Percentiles rank a stretch among this genome's conserved stretches.
These are phyloP conservation scores for Drosophila paranaensis DNA, from an alignment of 2,888 invertebrate species.

Conservation along the genomic window DNA sequence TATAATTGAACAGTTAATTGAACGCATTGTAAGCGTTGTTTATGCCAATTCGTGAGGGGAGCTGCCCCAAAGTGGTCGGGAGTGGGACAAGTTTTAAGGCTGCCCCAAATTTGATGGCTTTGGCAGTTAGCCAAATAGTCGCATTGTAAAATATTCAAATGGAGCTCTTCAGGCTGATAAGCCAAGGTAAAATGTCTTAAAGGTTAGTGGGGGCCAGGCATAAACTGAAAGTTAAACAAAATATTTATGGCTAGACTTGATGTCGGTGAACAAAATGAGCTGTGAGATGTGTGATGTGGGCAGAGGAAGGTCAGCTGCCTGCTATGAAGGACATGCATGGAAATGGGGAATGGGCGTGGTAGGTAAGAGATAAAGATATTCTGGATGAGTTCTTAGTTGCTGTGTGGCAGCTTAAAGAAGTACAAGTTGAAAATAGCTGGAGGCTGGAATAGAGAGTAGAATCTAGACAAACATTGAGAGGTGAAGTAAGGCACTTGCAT, in stretches of 20 bases:
- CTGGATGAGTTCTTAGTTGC: too few relatives aligned
- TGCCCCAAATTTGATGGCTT: background rate
- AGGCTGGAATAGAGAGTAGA: too few relatives aligned
- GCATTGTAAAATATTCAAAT: background rate
- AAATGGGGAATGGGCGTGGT: background rate
- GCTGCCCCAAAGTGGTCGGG: background rate
- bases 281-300: background rate
- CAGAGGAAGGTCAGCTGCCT: background rate
- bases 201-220: background rate
- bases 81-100: background rate
- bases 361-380: too few relatives aligned
- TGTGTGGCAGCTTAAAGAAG: too few relatives aligned
- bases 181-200: background rate
- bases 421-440: too few relatives aligned
- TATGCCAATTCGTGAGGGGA: slow-evolving; percentile 1
- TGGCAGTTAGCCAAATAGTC: background rate
- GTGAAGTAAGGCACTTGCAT: too few relatives aligned
- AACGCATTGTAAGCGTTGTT: slow-evolving; percentile 50
- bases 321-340: background rate
- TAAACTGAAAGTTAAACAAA: background rate
- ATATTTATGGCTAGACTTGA: background rate
- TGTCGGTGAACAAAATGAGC: background rate
- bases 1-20: slow-evolving; percentile 71
- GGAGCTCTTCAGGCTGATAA: background rate
- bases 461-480: too few relatives aligned